Base-by-base conservation (phyloP, 2,888 invertebrate species). In the Leucophenga maculata region DNA sequence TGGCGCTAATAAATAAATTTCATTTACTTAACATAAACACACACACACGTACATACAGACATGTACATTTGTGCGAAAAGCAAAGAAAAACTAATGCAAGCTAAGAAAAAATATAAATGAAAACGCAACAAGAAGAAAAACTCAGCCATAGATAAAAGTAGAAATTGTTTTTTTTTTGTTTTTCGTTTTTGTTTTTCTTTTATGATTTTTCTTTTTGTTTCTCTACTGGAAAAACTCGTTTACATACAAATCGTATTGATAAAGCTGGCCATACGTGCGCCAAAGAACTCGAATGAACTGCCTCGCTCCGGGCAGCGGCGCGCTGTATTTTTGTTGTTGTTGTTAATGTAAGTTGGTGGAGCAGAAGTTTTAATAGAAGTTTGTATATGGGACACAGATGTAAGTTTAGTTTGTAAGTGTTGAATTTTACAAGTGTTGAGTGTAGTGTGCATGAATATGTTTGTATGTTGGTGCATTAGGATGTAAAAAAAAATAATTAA, bases 171-270 rank as follows among this genome's bases (percentile, higher is more conserved):
- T 8, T 31, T 14, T 68, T 62, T 22, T n/a, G n/a, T 48, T 50
- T 31, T 68, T 31, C 18, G 22, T 55, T 54, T 52, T 46, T 39
- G n/a, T 59, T 31, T 70, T 69, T 80, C 1, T 8, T 46, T 32
- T 16, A 14, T 32, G 46, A 44, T 39, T 60, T 68, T 8, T 68
- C 4, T 18, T 32, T 46, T 54, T 52, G 22, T 57, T 16, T 62
- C 20, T 70, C 70, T 82, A 83, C 84, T 79, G 80, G 84, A 85
- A 83, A 85, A 85, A 85, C 84, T 85, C 80, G 85, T 85, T 86
- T 86, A 86, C 86, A 86, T 87, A 86, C 86, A 86, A 86, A 86
- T 82, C 78, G 85, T 85, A 80, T 86, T 87, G 78, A 86, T 86
- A 85, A 86, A 87, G 85, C 85, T 86, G 83, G 87, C 86, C 87